These are phyloP conservation scores for Drosophila testacea DNA, from an alignment of 2,888 invertebrate species.

Conservation along the genomic window DNA sequence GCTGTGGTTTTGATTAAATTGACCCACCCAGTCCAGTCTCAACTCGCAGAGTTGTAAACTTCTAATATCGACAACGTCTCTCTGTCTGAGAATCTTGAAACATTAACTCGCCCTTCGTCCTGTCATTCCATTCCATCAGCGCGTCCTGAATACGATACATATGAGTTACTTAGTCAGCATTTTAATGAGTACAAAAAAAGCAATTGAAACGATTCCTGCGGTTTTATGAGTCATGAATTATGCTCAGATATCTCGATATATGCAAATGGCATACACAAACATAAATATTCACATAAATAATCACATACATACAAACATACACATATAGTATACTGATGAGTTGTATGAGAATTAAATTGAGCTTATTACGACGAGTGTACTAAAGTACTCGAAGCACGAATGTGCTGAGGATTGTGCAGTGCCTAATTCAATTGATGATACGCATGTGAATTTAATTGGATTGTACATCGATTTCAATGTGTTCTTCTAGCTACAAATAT, in stretches of 20 bases:
- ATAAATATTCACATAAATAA: constrained; percentile 1
- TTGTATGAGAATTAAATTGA: constrained; percentile 16
- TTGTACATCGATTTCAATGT: constrained; percentile 10
- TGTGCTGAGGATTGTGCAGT: background rate
- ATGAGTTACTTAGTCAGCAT: constrained; percentile 22
- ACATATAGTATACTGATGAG: background rate
- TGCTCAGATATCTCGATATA: constrained; percentile 7
- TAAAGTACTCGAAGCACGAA: background rate
- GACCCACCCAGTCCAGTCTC: constrained; percentile 3
- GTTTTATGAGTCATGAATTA: constrained; percentile 43
- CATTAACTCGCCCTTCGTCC: background rate
- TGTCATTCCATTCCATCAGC: background rate
- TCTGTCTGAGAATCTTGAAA: constrained; percentile 4
- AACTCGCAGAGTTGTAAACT: constrained; percentile 32
- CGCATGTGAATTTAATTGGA: constrained; percentile 21
- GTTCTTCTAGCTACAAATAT: no score
- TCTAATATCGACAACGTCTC: constrained; percentile 11
- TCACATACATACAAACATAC: background rate
- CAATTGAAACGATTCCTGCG: constrained; percentile 29
- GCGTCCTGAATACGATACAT: background rate
- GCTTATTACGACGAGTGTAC: constrained; percentile 8
- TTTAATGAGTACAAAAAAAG: constrained; percentile 29
- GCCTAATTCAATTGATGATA: constrained; percentile 10
- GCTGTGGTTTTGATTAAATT: constrained; percentile 48
- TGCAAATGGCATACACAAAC: constrained; percentile 16